A percentile compares a stretch with the other conserved stretches of the same genome.
These are phyloP conservation scores for Sebastolobus altivelis DNA, from an alignment of 2,797 vertebrate genomes.

Conservation along the genomic window DNA sequence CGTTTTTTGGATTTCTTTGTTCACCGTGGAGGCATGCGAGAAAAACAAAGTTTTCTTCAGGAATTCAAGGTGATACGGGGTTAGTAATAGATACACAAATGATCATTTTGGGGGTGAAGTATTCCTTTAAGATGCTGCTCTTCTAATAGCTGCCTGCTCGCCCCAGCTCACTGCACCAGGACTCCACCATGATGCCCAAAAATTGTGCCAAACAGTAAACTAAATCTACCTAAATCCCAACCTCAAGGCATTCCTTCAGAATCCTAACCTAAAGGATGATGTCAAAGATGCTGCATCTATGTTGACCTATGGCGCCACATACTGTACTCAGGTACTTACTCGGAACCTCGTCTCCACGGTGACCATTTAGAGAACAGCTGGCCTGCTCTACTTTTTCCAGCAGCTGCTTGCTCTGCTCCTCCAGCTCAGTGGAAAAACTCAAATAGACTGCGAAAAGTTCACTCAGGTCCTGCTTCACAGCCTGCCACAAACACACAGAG, in stretches of 20 bases:
- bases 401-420: conserved; percentile 77
- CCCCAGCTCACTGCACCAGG: neutral
- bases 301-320: too few relatives aligned
- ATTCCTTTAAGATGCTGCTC: neutral
- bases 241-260: neutral
- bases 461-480: conserved; percentile 83
- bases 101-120: too few relatives aligned
- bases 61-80: too few relatives aligned
- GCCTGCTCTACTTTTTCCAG: conserved; percentile 72
- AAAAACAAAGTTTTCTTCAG: too few relatives aligned
- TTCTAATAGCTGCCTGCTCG: neutral
- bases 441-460: conserved; percentile 80
- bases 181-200: neutral
- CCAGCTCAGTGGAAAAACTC: conserved; percentile 80
- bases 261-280: neutral
- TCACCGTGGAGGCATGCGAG: too few relatives aligned
- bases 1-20: too few relatives aligned
- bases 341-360: conserved; percentile 70
- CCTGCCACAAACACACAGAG: conserved; percentile 71
- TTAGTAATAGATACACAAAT: too few relatives aligned
- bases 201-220: neutral
- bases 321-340: conserved; percentile 76
- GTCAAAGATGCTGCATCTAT: neutral
- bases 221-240: neutral
- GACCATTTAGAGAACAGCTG: conserved; percentile 59